These are phyloP conservation scores for Plutella xylostella DNA, from an alignment of 2,888 invertebrate species.

Conservation along the genomic window DNA sequence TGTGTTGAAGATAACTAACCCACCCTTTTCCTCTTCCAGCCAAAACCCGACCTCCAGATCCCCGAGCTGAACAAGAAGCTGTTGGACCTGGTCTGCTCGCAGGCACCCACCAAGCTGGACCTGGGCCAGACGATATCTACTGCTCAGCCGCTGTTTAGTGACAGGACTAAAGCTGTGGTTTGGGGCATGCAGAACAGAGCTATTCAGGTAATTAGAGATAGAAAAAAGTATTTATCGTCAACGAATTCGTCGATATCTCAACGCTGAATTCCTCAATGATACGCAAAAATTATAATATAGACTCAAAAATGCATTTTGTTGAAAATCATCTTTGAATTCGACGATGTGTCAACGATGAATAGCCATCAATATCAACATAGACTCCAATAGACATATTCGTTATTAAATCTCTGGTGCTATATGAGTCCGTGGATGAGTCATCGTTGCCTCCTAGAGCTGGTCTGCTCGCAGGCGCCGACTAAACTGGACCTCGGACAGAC, in stretches of 20 bases:
- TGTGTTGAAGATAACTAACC: not conserved
- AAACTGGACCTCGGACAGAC: conserved; percentile 26
- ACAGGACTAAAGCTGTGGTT: conserved; percentile 90
- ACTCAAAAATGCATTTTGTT: too few relatives aligned
- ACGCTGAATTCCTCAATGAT: too few relatives aligned
- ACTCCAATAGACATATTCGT: too few relatives aligned
- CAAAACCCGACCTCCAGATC: conserved; percentile 40
- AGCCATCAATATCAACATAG: too few relatives aligned
- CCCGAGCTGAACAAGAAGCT: conserved; percentile 42
- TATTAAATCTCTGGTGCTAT: too few relatives aligned
- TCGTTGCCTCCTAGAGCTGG: conserved; percentile 50
- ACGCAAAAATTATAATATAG: too few relatives aligned
- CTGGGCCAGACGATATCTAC: conserved; percentile 34
- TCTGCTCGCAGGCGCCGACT: conserved; percentile 51
- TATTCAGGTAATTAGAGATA: conserved; percentile 82
- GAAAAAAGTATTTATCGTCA: too few relatives aligned
- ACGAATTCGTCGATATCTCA: too few relatives aligned
- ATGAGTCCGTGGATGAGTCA: too few relatives aligned
- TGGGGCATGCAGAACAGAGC: conserved; percentile 99
- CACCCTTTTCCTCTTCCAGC: conserved; percentile 24
- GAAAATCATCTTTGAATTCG: too few relatives aligned
- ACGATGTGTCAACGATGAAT: too few relatives aligned
- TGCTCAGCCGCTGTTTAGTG: conserved; percentile 77
- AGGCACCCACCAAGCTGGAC: conserved; percentile 45
- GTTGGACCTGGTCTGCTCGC: conserved; percentile 49